A percentile compares a stretch with the other conserved stretches of the same genome.
Evolutionary conservation across 2,797 vertebrate genomes (phyloP).

Genomic region (Falco concolor): DNA sequence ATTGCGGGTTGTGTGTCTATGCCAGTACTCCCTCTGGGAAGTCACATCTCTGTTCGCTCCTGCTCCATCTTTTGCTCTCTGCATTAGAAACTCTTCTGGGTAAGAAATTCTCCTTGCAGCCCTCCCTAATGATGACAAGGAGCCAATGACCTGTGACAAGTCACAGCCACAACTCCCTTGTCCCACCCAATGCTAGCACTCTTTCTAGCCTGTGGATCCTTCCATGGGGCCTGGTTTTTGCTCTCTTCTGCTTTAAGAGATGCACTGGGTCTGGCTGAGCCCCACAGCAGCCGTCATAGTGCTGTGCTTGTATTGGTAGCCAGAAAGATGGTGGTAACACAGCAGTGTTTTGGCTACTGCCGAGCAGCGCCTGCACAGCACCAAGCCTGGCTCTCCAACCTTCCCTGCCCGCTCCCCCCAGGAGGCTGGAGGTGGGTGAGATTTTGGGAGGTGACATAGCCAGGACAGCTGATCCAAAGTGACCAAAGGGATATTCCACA

Average conservation of each 20-base stretch:
- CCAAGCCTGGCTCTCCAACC: too few relatives aligned
- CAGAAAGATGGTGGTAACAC: too few relatives aligned
- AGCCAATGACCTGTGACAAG: rapidly evolving
- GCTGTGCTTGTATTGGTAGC: too few relatives aligned
- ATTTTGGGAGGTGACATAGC: too few relatives aligned
- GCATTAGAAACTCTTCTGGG: background rate
- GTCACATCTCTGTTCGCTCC: background rate
- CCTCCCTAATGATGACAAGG: background rate
- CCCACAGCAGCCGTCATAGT: too few relatives aligned
- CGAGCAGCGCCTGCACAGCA: too few relatives aligned
- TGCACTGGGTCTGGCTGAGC: too few relatives aligned
- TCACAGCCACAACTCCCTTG: background rate
- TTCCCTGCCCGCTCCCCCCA: too few relatives aligned
- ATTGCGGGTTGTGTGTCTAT: background rate
- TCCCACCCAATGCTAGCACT: background rate
- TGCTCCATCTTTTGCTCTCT: background rate
- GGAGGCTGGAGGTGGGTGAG: too few relatives aligned
- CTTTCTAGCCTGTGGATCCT: background rate
- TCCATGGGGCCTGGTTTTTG: background rate
- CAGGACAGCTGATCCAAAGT: too few relatives aligned
- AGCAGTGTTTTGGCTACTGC: too few relatives aligned
- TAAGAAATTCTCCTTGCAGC: background rate
- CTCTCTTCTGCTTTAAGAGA: background rate
- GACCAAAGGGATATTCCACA: too few relatives aligned
- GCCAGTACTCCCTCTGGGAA: background rate